Conservation (phyloP, 2,888 invertebrate genomes). For the Bombylius discolor region DNA sequence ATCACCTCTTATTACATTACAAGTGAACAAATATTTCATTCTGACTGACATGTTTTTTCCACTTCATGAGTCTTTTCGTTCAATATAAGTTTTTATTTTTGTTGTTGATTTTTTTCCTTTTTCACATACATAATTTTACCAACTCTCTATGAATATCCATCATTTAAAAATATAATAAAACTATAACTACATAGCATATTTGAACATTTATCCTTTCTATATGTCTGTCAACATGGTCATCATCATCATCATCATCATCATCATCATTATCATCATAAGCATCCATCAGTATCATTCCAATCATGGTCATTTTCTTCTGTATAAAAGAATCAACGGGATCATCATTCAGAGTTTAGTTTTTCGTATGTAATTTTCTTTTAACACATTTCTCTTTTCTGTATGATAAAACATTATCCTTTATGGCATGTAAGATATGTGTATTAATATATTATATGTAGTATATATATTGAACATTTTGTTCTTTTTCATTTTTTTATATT, state of each 20-base stretch:
- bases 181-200: no score
- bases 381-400: not conserved
- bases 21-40: slow-evolving; percentile 3
- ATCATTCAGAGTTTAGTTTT: not conserved
- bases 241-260: not conserved
- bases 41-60: slow-evolving; percentile 4
- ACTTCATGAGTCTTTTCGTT: not conserved
- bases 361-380: not conserved
- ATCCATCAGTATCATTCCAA: not conserved
- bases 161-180: not conserved
- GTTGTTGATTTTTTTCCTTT: no score
- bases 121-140: no score
- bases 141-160: not conserved
- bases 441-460: no score
- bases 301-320: not conserved
- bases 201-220: no score
- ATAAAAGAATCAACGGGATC: not conserved
- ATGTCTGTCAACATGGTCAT: not conserved
- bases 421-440: not conserved
- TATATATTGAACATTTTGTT: no score
- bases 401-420: not conserved
- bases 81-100: not conserved
- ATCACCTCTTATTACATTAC: not conserved
- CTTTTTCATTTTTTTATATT: no score
- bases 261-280: not conserved